Conservation (phyloP, 53 echinoderm and acorn worm species). For the Stichopus horrens region DNA sequence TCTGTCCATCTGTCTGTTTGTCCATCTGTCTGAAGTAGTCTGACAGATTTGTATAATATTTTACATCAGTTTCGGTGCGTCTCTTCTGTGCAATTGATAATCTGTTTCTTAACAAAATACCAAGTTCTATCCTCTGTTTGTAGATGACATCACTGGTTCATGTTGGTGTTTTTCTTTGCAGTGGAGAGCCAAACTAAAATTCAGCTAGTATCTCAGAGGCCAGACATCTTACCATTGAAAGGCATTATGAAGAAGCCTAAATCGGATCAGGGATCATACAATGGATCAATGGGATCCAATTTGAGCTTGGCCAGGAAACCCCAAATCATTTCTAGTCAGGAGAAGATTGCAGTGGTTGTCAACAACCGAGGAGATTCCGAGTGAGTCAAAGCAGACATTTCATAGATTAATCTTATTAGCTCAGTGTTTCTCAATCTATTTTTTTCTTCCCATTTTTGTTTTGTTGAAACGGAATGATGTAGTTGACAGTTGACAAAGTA, state of each 20-base stretch:
- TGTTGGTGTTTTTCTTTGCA: background rate
- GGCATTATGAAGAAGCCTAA: conserved; percentile 96
- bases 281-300: conserved; percentile 67
- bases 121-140: too few relatives aligned
- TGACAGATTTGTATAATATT: background rate
- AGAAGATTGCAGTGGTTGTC: conserved; percentile 53
- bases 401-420: background rate
- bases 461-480: too few relatives aligned
- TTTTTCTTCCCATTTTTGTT: too few relatives aligned
- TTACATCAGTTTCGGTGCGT: background rate
- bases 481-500: too few relatives aligned
- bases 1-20: too few relatives aligned
- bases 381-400: conserved; percentile 50
- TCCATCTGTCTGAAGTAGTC: background rate
- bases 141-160: too few relatives aligned
- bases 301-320: conserved; percentile 80
- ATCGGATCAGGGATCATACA: conserved; percentile 69
- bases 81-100: background rate
- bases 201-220: conserved; percentile 77
- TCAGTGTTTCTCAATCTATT: too few relatives aligned
- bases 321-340: conserved; percentile 58
- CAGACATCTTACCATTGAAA: conserved; percentile 89
- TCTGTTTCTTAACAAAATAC: background rate
- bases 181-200: conserved; percentile 73
- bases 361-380: conserved; percentile 57